These are phyloP conservation scores for Lepidocolaptes lacrymiger DNA, from an alignment of 2,797 vertebrate species.

Conservation along the genomic window DNA sequence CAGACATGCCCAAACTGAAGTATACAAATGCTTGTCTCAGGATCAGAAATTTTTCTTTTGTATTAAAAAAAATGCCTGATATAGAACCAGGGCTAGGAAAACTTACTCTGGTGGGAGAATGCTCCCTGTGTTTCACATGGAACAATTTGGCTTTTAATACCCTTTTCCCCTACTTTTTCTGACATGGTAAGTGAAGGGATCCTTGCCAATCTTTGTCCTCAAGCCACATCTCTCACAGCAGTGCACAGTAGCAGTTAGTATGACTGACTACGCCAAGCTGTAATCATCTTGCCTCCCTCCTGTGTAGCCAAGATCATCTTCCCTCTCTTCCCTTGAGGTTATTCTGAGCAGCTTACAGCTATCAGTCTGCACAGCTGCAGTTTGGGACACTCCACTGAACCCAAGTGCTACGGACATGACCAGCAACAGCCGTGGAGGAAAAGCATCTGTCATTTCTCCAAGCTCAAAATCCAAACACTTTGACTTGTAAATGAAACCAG, in stretches of 20 bases:
- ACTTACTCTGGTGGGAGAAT: neutral
- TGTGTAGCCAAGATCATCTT: neutral
- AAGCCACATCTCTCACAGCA: neutral
- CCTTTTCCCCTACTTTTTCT: neutral
- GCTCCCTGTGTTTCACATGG: neutral
- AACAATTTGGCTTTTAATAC: neutral
- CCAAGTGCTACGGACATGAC: accelerated
- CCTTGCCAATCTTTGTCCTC: neutral
- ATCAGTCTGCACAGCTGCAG: neutral
- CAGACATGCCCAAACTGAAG: neutral
- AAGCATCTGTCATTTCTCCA: neutral
- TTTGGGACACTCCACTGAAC: neutral
- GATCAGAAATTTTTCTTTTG: neutral
- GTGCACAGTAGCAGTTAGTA: neutral
- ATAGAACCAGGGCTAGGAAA: neutral
- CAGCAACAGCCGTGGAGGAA: accelerated
- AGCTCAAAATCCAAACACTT: neutral
- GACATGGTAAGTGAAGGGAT: neutral
- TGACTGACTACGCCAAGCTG: neutral
- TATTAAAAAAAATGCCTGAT: neutral
- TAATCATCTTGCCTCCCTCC: neutral
- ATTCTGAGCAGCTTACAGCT: neutral
- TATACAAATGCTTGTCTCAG: neutral
- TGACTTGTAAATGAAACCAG: neutral
- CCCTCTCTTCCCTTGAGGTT: neutral